These are phyloP conservation scores for Mycalesis mineus DNA, from an alignment of 2,888 invertebrate genomes.

Conservation along the genomic window DNA sequence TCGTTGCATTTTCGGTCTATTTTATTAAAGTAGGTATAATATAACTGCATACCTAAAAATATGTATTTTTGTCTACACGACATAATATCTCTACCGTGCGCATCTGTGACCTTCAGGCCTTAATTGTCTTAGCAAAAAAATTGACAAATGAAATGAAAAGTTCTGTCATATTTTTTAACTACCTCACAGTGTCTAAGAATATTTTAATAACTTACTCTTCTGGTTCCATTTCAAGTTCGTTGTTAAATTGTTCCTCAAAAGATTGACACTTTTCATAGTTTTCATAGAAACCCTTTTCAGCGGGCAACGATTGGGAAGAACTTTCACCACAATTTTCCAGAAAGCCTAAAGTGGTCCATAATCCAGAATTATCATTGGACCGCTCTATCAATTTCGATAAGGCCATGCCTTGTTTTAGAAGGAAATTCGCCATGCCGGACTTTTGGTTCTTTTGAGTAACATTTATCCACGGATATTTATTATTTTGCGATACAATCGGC, in stretches of 20 bases:
- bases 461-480: constrained; percentile 68
- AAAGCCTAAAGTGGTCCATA: constrained; percentile 49
- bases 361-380: constrained; percentile 43
- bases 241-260: constrained; percentile 44
- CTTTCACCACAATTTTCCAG: constrained; percentile 51
- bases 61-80: no score
- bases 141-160: no score
- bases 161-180: no score
- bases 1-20: no score
- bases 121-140: no score
- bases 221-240: constrained; percentile 41
- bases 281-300: constrained; percentile 58
- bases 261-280: constrained; percentile 56
- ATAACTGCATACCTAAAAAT: no score
- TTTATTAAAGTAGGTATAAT: no score
- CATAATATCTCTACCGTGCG: no score
- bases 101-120: no score
- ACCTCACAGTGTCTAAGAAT: no score
- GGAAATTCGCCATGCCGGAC: constrained; percentile 48
- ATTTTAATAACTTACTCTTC: constrained; percentile 43
- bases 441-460: constrained; percentile 54
- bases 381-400: constrained; percentile 47
- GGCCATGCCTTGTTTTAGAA: constrained; percentile 56
- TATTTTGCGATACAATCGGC: constrained; percentile 55
- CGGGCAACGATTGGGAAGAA: constrained; percentile 45